phyloP scores from a whole-genome alignment of 2,113 vertebrate genomes.

The Sarotherodon lohbergeri region DNA sequence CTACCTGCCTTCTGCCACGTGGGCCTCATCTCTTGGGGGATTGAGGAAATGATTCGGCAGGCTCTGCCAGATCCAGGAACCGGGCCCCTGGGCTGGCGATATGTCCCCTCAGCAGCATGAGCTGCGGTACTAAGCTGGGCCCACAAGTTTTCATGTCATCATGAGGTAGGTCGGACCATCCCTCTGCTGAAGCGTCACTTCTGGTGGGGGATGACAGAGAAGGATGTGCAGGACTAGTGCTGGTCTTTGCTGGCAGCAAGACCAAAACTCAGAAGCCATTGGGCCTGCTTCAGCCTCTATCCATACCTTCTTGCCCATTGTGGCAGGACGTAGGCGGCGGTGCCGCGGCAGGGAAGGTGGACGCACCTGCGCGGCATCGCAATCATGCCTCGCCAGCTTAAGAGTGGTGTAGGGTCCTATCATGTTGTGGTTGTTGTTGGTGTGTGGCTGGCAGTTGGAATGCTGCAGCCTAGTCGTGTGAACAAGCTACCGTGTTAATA shows the following conservation, averaged over 20 bases:
- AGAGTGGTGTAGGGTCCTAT: background rate
- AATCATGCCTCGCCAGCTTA: background rate
- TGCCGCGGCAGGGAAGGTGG: background rate
- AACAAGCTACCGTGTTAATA: background rate
- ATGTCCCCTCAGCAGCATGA: background rate
- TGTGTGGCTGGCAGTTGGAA: background rate
- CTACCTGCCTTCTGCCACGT: background rate
- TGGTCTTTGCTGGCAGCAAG: background rate
- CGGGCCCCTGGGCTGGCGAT: background rate
- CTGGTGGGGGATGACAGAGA: background rate
- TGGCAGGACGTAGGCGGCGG: accelerated
- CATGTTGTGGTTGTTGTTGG: background rate
- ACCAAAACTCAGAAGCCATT: background rate
- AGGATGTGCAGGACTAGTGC: background rate
- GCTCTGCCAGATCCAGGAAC: background rate
- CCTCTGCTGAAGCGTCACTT: background rate
- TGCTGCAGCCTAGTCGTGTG: accelerated
- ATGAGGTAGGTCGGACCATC: background rate
- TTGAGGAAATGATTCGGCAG: background rate
- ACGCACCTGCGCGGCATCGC: background rate
- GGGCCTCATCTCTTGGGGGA: background rate
- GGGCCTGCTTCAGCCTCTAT: background rate
- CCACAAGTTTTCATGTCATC: background rate
- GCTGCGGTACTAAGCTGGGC: background rate
- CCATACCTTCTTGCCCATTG: background rate